Percentiles rank a stretch among this genome's conserved stretches.
phyloP scores from a whole-genome alignment of 1,140 invertebrate species.

The Zaprionus lachaisei region DNA sequence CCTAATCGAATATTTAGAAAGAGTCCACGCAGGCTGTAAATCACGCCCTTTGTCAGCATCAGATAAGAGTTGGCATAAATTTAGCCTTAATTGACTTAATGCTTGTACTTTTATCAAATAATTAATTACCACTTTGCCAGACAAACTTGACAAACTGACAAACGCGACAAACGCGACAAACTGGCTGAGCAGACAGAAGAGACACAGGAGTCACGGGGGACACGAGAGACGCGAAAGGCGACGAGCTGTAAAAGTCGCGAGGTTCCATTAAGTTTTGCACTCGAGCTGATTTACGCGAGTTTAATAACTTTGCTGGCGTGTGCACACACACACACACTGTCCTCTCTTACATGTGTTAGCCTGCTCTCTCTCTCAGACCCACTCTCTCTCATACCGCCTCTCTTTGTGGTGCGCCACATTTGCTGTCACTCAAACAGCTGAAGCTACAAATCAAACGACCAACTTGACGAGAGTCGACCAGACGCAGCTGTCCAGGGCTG shows the following conservation, averaged over 20 bases:
- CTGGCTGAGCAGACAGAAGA: conserved; percentile 5
- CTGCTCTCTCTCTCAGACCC: background rate
- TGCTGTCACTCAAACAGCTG: conserved; percentile 31
- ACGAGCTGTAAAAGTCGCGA: conserved; percentile 25
- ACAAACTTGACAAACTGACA: conserved; percentile 14
- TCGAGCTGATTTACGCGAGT: conserved; percentile 43
- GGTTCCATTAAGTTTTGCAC: conserved; percentile 11
- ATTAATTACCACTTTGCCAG: conserved; percentile 64
- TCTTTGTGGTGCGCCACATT: conserved; percentile 25
- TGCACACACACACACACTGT: background rate
- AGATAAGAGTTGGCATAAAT: conserved; percentile 75
- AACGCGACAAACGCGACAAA: background rate
- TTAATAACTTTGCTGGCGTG: conserved; percentile 37
- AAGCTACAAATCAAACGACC: conserved; percentile 37
- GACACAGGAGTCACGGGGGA: too few species aligned
- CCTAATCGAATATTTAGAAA: conserved; percentile 16
- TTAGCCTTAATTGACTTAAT: conserved; percentile 78
- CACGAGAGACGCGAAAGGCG: background rate
- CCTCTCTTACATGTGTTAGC: background rate
- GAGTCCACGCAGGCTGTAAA: conserved; percentile 46
- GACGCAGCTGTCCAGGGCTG: conserved; percentile 12
- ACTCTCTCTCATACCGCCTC: background rate
- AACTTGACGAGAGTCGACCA: conserved; percentile 14
- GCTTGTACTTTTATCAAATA: conserved; percentile 79
- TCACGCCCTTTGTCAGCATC: conserved; percentile 77